These are phyloP conservation scores for Drosophila peninsularis DNA, from an alignment of 2,888 invertebrate species.

Conservation along the genomic window DNA sequence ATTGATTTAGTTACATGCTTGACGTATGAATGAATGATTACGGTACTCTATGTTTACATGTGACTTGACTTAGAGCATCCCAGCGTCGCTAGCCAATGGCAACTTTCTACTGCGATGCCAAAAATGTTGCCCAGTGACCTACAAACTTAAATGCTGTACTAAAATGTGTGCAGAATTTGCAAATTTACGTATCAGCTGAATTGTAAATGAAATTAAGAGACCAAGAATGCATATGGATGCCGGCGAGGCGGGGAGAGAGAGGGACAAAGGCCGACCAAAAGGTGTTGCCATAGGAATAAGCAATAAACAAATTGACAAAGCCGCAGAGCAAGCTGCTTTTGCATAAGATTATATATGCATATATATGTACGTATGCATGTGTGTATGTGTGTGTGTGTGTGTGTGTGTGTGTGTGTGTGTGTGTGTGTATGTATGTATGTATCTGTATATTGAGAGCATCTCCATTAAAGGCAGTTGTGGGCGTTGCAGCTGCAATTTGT, in stretches of 20 bases:
- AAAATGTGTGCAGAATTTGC: slow-evolving; percentile 24
- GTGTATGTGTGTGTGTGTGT: neutral
- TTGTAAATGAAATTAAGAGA: slow-evolving; percentile 48
- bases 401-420: neutral
- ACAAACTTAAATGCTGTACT: slow-evolving; percentile 12
- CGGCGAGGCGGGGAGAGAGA: neutral
- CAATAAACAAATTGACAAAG: slow-evolving; percentile 39
- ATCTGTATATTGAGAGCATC: too few relatives aligned
- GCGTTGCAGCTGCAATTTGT: slow-evolving; percentile 45
- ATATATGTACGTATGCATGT: neutral
- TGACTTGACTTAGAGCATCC: neutral
- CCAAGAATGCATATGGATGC: slow-evolving; percentile 7
- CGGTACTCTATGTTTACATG: too few relatives aligned
- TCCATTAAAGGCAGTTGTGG: slow-evolving; percentile 15
- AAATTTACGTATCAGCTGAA: slow-evolving; percentile 21
- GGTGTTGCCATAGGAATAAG: slow-evolving; percentile 26
- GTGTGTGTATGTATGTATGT: neutral
- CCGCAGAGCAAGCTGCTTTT: slow-evolving; percentile 12
- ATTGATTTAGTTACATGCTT: too few relatives aligned
- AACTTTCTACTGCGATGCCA: slow-evolving; percentile 4
- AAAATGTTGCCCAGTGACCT: slow-evolving; percentile 12
- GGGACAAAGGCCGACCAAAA: neutral
- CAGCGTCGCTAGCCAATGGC: neutral
- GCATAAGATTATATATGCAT: slow-evolving; percentile 9
- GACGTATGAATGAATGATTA: too few relatives aligned